Conservation (phyloP, 2,797 vertebrate genomes). For the Sebastes oblongus region DNA sequence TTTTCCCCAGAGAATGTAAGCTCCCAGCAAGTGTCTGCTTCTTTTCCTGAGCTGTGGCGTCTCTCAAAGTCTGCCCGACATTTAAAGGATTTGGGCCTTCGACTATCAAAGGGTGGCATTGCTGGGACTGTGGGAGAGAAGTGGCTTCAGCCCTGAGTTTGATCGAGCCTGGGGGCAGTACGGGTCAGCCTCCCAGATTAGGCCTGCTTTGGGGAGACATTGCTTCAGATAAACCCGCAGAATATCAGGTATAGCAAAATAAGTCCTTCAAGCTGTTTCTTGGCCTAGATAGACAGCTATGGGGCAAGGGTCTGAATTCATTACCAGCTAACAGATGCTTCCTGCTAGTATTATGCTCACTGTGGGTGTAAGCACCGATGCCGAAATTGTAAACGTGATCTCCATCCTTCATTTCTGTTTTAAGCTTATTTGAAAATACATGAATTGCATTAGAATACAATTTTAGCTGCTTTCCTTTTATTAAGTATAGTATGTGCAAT, state of each 20-base stretch:
- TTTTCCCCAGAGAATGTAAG: constrained; percentile 65
- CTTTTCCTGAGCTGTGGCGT: constrained; percentile 64
- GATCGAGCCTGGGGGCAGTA: constrained; percentile 61
- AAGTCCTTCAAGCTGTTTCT: constrained; percentile 60
- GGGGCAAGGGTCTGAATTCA: constrained; percentile 57
- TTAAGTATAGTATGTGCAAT: not conserved
- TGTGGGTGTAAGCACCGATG: constrained; percentile 41
- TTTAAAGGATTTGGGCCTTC: constrained; percentile 72
- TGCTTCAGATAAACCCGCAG: constrained; percentile 53
- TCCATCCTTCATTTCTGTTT: constrained; percentile 16
- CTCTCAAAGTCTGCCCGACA: constrained; percentile 65
- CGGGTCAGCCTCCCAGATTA: constrained; percentile 69
- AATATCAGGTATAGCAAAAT: constrained; percentile 65
- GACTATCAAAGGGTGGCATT: constrained; percentile 66
- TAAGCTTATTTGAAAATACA: constrained; percentile 3
- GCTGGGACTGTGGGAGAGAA: constrained; percentile 64
- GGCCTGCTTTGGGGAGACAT: constrained; percentile 58
- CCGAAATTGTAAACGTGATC: constrained; percentile 37
- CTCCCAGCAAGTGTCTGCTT: constrained; percentile 59
- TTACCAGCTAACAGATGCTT: constrained; percentile 61
- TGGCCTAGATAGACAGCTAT: constrained; percentile 57
- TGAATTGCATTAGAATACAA: not conserved
- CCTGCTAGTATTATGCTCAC: constrained; percentile 13
- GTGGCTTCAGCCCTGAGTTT: constrained; percentile 57
- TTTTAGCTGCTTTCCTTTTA: not conserved